These are phyloP conservation scores for Malacosoma neustria DNA, from an alignment of 2,888 invertebrate genomes.

Conservation along the genomic window DNA sequence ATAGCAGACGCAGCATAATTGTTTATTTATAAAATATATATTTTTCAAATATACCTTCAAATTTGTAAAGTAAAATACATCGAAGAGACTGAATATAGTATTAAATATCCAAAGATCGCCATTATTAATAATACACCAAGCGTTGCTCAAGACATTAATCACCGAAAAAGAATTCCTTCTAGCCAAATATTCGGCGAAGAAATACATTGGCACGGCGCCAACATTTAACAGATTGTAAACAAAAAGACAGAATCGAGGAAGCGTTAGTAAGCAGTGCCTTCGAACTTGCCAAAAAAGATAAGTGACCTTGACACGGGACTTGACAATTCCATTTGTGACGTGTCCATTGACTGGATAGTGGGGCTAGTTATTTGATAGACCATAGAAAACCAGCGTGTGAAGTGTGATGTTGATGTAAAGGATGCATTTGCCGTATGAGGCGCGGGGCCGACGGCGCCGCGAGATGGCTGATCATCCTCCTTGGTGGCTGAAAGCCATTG, in stretches of 20 bases:
- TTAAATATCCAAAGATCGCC: slow-evolving; percentile 38
- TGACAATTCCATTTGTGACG: slow-evolving; percentile 21
- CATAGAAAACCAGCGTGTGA: slow-evolving; percentile 23
- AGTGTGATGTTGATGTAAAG: slow-evolving; percentile 43
- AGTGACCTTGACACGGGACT: slow-evolving; percentile 26
- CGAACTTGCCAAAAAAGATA: slow-evolving; percentile 14
- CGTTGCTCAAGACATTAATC: slow-evolving; percentile 12
- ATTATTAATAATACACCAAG: slow-evolving; percentile 9
- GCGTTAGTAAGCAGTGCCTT: slow-evolving; percentile 14
- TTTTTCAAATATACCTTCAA: too few species aligned
- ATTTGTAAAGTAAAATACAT: slow-evolving; percentile 13
- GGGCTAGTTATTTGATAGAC: slow-evolving; percentile 13
- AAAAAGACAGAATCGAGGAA: slow-evolving; percentile 19
- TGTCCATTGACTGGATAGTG: slow-evolving; percentile 23
- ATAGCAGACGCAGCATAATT: slow-evolving; percentile 1
- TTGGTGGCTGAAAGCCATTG: slow-evolving; percentile 88
- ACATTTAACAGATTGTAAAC: slow-evolving; percentile 10
- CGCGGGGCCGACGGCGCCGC: slow-evolving; percentile 65
- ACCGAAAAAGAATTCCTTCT: neutral
- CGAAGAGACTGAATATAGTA: slow-evolving; percentile 36
- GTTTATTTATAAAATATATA: slow-evolving; percentile 20
- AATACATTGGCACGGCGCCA: slow-evolving; percentile 13
- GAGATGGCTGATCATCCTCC: slow-evolving; percentile 74
- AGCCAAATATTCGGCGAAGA: neutral
- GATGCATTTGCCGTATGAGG: slow-evolving; percentile 71